These are phyloP conservation scores for Ascidia mentula DNA, from an alignment of 23 tunicate species.

Conservation along the genomic window DNA sequence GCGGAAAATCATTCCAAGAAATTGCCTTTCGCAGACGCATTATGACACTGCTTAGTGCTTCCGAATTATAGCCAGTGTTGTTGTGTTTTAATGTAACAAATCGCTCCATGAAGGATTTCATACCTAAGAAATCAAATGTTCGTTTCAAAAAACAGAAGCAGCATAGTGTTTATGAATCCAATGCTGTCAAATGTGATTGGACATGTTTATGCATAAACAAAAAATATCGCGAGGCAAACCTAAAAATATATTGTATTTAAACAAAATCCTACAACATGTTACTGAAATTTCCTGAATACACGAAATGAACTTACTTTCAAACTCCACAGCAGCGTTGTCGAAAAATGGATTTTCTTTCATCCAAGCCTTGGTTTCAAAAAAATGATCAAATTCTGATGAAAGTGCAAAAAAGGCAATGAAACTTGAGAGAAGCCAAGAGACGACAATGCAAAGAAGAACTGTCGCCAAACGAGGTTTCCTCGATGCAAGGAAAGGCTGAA, in stretches of 20 bases:
- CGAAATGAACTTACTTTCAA: neutral
- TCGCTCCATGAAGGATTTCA: neutral
- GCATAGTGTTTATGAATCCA: too few species aligned
- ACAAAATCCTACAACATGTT: neutral
- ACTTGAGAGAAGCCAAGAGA: conserved; percentile 18
- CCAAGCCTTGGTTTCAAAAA: conserved; percentile 22
- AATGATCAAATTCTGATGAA: conserved; percentile 1
- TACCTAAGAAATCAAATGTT: neutral
- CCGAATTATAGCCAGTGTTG: neutral
- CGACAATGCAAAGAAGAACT: too few species aligned
- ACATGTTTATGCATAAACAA: too few species aligned
- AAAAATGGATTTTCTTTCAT: conserved; percentile 28
- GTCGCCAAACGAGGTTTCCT: too few species aligned
- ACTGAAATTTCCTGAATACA: neutral
- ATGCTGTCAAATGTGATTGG: too few species aligned
- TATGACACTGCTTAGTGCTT: neutral
- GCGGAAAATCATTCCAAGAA: neutral
- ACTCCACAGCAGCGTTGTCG: conserved; percentile 19
- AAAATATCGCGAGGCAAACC: too few species aligned
- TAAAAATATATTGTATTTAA: neutral
- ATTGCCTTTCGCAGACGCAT: neutral
- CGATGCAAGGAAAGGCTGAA: too few species aligned
- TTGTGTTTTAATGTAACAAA: neutral
- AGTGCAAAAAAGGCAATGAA: conserved; percentile 28
- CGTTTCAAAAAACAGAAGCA: too few species aligned